These are phyloP conservation scores for Choreutis nemorana DNA, from an alignment of 2,888 invertebrate species.

Conservation along the genomic window DNA sequence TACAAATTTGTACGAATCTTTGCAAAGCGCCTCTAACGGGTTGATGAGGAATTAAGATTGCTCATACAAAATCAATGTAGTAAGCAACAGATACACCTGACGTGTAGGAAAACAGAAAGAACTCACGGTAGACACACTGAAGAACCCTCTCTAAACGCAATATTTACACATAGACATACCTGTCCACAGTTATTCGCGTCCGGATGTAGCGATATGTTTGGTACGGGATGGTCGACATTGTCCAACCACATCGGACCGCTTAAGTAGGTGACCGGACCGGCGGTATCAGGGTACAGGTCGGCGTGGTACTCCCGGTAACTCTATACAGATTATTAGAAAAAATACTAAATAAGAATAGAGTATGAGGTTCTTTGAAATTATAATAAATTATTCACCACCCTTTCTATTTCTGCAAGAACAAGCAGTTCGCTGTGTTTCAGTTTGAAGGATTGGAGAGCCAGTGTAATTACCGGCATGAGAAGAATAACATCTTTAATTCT, in stretches of 20 bases:
- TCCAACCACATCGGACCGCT: conserved; percentile 84
- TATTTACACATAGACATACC: conserved; percentile 20
- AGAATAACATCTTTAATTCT: too few relatives aligned
- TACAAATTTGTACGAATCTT: too few relatives aligned
- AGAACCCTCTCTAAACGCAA: background rate
- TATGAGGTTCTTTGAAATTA: background rate
- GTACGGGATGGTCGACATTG: conserved; percentile 77
- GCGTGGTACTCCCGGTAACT: conserved; percentile 93
- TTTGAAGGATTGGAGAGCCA: too few relatives aligned
- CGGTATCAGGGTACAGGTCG: conserved; percentile 92
- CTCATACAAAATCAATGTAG: too few relatives aligned
- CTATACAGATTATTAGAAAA: conserved; percentile 38
- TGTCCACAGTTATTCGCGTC: conserved; percentile 69
- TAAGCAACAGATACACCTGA: too few relatives aligned
- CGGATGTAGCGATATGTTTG: conserved; percentile 86
- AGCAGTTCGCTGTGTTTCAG: too few relatives aligned
- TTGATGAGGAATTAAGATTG: too few relatives aligned
- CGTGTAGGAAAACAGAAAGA: too few relatives aligned
- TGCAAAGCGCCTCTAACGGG: too few relatives aligned
- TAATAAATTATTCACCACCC: too few relatives aligned
- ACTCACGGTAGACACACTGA: background rate
- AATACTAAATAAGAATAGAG: background rate
- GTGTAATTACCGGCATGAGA: too few relatives aligned
- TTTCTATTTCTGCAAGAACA: too few relatives aligned
- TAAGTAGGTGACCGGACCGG: conserved; percentile 80